Evolutionary conservation across 2,113 vertebrate species (phyloP).

Genomic region (Scolopax mira): DNA sequence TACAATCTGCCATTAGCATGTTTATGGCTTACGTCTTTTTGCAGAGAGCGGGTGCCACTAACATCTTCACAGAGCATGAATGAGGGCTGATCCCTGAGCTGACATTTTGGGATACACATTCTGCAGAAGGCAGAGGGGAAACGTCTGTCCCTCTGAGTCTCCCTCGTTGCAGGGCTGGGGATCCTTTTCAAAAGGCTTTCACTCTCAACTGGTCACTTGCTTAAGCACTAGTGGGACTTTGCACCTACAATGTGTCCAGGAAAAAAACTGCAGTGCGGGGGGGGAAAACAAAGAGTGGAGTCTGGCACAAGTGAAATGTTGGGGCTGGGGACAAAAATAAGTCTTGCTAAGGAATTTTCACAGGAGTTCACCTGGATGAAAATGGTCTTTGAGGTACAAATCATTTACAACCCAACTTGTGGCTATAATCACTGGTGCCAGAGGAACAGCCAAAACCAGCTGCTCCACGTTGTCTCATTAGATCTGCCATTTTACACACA

Average conservation of each 20-base stretch:
- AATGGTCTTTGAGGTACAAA: conserved; percentile 33
- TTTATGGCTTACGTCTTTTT: background rate
- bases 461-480: conserved; percentile 67
- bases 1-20: background rate
- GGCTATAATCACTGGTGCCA: conserved; percentile 53
- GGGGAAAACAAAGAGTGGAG: background rate
- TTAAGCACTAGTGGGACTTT: background rate
- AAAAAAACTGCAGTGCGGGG: background rate
- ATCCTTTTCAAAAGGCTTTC: background rate
- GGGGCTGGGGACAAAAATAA: background rate
- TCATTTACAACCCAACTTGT: conserved; percentile 16
- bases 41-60: background rate
- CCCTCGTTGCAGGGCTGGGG: background rate
- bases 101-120: background rate
- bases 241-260: rapidly evolving
- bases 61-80: background rate
- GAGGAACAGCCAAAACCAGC: conserved; percentile 68
- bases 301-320: background rate
- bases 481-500: conserved; percentile 64
- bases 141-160: background rate
- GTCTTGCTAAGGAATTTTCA: background rate
- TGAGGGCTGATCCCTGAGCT: background rate
- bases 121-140: background rate
- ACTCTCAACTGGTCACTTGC: background rate
- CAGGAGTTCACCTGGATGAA: conserved; percentile 39